Evolutionary conservation across 2,113 vertebrate species (phyloP).

Genomic region (Antechinus stuartii): DNA sequence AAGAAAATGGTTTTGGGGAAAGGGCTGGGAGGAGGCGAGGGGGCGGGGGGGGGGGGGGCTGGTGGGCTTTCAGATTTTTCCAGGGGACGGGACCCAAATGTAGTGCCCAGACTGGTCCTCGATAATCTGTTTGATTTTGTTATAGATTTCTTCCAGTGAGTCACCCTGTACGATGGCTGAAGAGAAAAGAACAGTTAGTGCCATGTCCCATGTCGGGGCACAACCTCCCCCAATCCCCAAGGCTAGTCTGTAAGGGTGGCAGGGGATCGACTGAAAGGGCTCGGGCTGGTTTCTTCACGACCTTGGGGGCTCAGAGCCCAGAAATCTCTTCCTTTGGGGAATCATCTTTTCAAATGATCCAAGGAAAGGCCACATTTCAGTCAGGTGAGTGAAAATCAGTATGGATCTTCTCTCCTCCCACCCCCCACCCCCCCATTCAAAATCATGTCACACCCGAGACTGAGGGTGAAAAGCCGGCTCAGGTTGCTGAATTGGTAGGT

Average conservation of each 20-base stretch:
- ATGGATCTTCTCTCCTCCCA: too few species aligned
- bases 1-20: conserved; percentile 81
- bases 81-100: conserved; percentile 99
- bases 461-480: too few species aligned
- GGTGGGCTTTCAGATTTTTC: conserved; percentile 99
- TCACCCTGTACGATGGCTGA: conserved; percentile 99
- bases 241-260: neutral
- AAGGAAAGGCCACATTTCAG: neutral
- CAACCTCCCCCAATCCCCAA: rapidly evolving
- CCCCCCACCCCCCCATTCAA: too few species aligned
- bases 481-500: neutral
- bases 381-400: neutral
- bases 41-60: conserved; percentile 61
- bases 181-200: conserved; percentile 70
- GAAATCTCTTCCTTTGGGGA: neutral
- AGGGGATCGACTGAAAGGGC: neutral
- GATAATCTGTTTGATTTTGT: conserved; percentile 99
- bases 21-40: conserved; percentile 41
- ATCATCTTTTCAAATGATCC: neutral
- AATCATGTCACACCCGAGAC: too few species aligned
- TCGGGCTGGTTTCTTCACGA: neutral
- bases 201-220: neutral
- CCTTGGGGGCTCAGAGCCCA: neutral
- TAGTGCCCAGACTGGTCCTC: conserved; percentile 99
- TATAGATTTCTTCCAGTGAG: conserved; percentile 99